A percentile compares a stretch with the other conserved stretches of the same genome.
phyloP scores from a whole-genome alignment of 2,113 vertebrate species.

The Porphyrio hochstetteri region DNA sequence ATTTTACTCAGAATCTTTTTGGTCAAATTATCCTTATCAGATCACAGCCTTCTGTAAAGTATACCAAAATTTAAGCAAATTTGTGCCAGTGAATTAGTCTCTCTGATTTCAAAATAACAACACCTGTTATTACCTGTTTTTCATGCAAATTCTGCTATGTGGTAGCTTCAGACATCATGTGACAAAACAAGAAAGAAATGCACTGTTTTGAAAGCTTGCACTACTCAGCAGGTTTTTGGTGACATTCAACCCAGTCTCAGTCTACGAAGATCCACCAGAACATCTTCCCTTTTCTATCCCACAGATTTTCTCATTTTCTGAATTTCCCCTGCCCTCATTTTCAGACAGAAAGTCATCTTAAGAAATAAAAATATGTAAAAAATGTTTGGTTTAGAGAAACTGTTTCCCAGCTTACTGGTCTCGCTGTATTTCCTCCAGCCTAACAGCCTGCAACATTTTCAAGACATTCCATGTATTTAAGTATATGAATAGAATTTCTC shows the following conservation, averaged over 20 bases:
- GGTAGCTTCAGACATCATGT: not conserved
- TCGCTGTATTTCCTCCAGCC: not conserved
- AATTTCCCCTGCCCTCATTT: not conserved
- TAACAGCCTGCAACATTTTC: not conserved
- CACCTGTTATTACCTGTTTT: not conserved
- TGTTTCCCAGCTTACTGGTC: not conserved
- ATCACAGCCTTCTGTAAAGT: not conserved
- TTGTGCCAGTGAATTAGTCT: not conserved
- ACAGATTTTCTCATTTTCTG: not conserved
- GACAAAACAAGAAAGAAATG: constrained; percentile 13
- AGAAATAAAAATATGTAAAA: not conserved
- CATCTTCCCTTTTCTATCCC: not conserved
- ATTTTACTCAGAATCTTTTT: not conserved
- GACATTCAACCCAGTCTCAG: not conserved
- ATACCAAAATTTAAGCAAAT: not conserved
- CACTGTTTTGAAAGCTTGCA: not conserved
- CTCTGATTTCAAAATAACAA: not conserved
- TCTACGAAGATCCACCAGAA: not conserved
- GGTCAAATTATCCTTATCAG: not conserved
- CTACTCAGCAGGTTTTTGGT: not conserved
- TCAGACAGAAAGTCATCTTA: not conserved
- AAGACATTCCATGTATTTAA: not conserved
- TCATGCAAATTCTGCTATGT: not conserved
- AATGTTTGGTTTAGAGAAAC: not conserved
- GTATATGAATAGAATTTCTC: not conserved